These are phyloP conservation scores for Tapirus terrestris DNA, from an alignment of 2,113 vertebrate genomes.

Conservation along the genomic window DNA sequence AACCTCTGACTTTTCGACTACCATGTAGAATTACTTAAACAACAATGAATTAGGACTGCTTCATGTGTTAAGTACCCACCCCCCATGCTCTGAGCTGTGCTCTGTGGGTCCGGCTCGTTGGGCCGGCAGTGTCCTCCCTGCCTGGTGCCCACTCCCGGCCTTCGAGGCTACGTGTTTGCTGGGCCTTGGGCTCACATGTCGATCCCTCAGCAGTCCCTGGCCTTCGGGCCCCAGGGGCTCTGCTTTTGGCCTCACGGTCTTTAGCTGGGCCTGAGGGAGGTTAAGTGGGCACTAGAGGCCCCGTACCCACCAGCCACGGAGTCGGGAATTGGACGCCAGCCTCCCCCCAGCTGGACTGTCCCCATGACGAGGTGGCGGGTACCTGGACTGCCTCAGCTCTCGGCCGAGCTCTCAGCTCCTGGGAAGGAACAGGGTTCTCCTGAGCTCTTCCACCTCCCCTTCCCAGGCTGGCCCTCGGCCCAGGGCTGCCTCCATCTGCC, in stretches of 20 bases:
- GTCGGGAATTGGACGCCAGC: background rate
- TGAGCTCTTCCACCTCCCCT: too few relatives aligned
- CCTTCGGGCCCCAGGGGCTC: background rate
- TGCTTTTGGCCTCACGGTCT: rapidly evolving
- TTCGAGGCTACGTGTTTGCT: too few relatives aligned
- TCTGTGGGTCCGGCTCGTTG: too few relatives aligned
- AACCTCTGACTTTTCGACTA: too few relatives aligned
- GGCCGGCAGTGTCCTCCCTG: too few relatives aligned
- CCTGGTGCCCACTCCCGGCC: background rate
- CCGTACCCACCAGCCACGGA: background rate
- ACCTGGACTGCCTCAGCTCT: background rate
- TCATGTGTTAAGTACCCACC: too few relatives aligned
- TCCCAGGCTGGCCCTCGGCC: too few relatives aligned
- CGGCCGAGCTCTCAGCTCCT: too few relatives aligned
- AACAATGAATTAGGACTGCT: too few relatives aligned
- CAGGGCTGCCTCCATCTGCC: too few relatives aligned
- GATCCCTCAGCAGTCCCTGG: rapidly evolving
- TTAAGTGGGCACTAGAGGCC: rapidly evolving
- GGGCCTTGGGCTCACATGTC: background rate
- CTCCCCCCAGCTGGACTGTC: background rate
- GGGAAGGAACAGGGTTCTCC: too few relatives aligned
- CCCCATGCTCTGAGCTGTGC: background rate
- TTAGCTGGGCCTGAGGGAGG: background rate
- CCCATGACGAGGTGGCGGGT: rapidly evolving
- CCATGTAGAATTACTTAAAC: too few relatives aligned